Conservation (phyloP, 2,797 vertebrate genomes). For the Crax fasciolata region DNA sequence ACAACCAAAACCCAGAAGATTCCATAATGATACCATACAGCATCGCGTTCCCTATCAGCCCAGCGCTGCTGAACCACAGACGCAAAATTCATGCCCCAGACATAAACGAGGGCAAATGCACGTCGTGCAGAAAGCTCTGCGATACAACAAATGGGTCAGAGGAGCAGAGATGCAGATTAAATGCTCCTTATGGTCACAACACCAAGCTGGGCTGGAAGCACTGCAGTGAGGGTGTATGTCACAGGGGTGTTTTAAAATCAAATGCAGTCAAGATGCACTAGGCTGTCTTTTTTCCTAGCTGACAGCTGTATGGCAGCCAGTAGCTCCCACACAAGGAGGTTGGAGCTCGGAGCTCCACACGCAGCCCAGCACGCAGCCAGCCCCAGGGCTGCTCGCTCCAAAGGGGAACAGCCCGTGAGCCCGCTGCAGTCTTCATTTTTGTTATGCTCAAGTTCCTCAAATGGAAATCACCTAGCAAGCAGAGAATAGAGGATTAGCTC, state of each 20-base stretch:
- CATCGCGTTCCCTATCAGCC: slow-evolving; percentile 45
- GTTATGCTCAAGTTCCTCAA: slow-evolving; percentile 1
- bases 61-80: slow-evolving; percentile 19
- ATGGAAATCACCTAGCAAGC: slow-evolving; percentile 55
- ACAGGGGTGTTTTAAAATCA: not conserved
- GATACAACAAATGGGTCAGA: slow-evolving; percentile 27
- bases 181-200: slow-evolving; percentile 15
- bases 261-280: not conserved
- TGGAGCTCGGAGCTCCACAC: not conserved
- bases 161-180: slow-evolving; percentile 38
- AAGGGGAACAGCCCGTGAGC: not conserved
- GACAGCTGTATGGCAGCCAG: not conserved
- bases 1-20: slow-evolving; percentile 62
- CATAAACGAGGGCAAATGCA: slow-evolving; percentile 47
- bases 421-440: slow-evolving; percentile 12
- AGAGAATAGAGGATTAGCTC: slow-evolving; percentile 35
- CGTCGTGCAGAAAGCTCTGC: not conserved
- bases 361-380: not conserved
- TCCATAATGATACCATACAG: not conserved
- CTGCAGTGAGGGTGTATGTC: not conserved
- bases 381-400: not conserved
- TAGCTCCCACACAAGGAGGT: accelerated
- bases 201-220: slow-evolving; percentile 3
- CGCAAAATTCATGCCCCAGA: slow-evolving; percentile 39
- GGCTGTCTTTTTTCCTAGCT: not conserved